A percentile compares a stretch with the other conserved stretches of the same genome.
These are phyloP conservation scores for Hypsibius dujardini DNA, from an alignment of 1,140 invertebrate genomes.

Conservation along the genomic window DNA sequence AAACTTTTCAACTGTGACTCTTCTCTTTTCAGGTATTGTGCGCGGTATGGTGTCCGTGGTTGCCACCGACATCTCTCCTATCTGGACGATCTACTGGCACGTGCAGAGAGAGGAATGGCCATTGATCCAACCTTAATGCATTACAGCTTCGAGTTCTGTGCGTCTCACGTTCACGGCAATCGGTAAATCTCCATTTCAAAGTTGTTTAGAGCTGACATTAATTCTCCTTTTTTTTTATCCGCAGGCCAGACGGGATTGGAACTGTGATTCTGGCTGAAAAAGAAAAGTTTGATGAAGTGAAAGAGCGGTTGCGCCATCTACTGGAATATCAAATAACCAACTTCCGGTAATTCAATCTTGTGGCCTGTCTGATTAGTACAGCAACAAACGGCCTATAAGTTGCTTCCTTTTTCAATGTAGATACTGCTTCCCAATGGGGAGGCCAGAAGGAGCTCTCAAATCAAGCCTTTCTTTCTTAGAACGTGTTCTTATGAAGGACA, in stretches of 20 bases:
- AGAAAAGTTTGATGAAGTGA: constrained; percentile 91
- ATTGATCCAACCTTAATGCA: constrained; percentile 95
- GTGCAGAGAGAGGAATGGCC: constrained; percentile 78
- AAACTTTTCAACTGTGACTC: too few species aligned
- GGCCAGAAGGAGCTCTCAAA: constrained; percentile 91
- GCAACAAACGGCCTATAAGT: too few species aligned
- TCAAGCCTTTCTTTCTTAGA: constrained; percentile 88
- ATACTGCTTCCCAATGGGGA: constrained; percentile 93
- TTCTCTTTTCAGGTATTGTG: too few species aligned
- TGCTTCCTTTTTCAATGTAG: constrained; percentile 34
- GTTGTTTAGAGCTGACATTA: constrained; percentile 7
- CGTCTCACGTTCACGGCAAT: constrained; percentile 93
- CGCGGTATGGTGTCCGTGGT: too few species aligned
- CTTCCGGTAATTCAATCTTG: constrained; percentile 54
- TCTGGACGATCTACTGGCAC: constrained; percentile 80
- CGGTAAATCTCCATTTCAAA: constrained; percentile 41
- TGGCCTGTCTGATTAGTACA: constrained; percentile 19
- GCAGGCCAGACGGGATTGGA: constrained; percentile 92
- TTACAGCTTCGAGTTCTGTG: constrained; percentile 93
- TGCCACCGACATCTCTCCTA: too few species aligned
- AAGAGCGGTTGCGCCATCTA: constrained; percentile 72
- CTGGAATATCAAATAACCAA: constrained; percentile 96
- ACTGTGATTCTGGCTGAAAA: constrained; percentile 94
- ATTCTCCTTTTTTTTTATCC: constrained; percentile 23
- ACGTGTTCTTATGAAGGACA: constrained; percentile 93